Evolutionary conservation across 2,888 invertebrate species (phyloP).

Genomic region (Epsilonema sp.): DNA sequence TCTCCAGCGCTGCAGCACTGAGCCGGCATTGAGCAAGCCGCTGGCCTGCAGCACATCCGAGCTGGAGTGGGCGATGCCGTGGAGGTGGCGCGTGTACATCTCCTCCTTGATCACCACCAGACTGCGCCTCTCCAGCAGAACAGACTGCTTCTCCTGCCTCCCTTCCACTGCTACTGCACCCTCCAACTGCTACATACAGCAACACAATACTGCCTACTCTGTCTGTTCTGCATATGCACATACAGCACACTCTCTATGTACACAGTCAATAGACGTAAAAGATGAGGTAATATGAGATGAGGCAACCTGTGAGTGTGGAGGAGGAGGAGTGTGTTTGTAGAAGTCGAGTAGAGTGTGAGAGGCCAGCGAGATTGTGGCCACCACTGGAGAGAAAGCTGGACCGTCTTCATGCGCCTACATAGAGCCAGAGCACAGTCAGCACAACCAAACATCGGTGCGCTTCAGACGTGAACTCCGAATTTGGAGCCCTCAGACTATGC

Average conservation of each 20-base stretch:
- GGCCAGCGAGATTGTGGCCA: constrained; percentile 75
- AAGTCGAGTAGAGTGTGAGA: constrained; percentile 77
- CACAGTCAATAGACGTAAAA: too few relatives aligned
- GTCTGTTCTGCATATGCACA: too few relatives aligned
- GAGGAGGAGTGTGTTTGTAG: constrained; percentile 35
- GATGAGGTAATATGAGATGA: too few relatives aligned
- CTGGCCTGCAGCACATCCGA: too few relatives aligned
- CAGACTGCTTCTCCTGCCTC: constrained; percentile 10
- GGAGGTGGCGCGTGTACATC: constrained; percentile 56
- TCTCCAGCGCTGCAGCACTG: constrained; percentile 42
- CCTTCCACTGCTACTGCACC: neutral
- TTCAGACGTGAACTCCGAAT: too few relatives aligned
- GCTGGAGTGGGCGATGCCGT: constrained; percentile 19
- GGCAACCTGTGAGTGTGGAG: too few relatives aligned
- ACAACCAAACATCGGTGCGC: too few relatives aligned
- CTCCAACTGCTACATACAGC: neutral
- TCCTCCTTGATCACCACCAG: constrained; percentile 60
- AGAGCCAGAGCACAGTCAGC: too few relatives aligned
- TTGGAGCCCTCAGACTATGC: too few relatives aligned
- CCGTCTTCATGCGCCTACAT: constrained; percentile 83
- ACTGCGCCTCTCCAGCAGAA: constrained; percentile 68
- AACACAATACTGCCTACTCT: constrained; percentile 7
- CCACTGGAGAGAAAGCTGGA: constrained; percentile 69
- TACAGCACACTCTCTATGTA: too few relatives aligned
- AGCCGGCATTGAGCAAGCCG: too few relatives aligned